Conservation (phyloP, 2,113 vertebrate genomes). For the Colaptes auratus region DNA sequence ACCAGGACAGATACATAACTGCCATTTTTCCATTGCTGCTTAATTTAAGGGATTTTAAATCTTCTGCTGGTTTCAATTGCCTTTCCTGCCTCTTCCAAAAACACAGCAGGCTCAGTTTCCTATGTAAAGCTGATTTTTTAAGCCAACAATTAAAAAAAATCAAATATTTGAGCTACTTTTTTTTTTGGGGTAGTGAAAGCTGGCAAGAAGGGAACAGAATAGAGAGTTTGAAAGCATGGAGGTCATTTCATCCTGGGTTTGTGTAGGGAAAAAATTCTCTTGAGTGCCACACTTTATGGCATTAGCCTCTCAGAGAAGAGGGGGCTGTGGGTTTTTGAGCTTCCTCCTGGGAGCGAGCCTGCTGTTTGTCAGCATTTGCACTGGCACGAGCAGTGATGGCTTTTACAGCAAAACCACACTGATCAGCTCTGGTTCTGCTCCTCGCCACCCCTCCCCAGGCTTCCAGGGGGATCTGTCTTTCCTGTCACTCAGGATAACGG, state of each 20-base stretch:
- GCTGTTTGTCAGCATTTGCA: constrained; percentile 57
- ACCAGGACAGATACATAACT: background rate
- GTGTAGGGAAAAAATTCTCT: constrained; percentile 10
- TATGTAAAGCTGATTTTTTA: background rate
- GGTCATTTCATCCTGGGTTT: background rate
- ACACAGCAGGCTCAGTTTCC: background rate
- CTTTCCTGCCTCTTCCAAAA: background rate
- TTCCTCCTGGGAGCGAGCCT: constrained; percentile 43
- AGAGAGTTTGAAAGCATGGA: background rate
- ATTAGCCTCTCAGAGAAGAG: background rate
- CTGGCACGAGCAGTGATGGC: constrained; percentile 14
- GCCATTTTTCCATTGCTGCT: background rate
- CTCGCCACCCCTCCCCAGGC: constrained; percentile 5
- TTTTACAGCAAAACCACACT: constrained; percentile 34
- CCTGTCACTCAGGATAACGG: constrained; percentile 77
- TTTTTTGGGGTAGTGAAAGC: background rate
- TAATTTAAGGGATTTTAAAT: background rate
- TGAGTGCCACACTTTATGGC: constrained; percentile 2
- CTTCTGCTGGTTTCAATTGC: background rate
- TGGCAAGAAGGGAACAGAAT: background rate
- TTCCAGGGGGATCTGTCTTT: constrained; percentile 70
- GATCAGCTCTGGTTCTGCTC: constrained; percentile 58
- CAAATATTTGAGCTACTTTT: background rate
- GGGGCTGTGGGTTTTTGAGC: constrained; percentile 22
- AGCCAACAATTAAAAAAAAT: constrained; percentile 10